These are phyloP conservation scores for Alectura lathami DNA, from an alignment of 2,113 vertebrate species.

Conservation along the genomic window DNA sequence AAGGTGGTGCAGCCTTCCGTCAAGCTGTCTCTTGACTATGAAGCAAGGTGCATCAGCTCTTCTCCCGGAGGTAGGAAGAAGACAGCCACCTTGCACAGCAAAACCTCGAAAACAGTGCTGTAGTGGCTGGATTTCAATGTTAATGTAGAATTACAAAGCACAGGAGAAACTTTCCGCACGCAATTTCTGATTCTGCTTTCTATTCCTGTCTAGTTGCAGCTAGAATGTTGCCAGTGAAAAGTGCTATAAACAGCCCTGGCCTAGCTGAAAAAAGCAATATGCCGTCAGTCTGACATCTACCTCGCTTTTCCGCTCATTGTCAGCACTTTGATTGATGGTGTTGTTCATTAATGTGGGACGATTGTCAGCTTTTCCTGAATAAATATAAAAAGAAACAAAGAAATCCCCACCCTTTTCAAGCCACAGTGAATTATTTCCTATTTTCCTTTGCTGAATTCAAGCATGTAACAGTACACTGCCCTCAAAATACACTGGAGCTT, in stretches of 20 bases:
- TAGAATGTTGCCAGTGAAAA: slow-evolving; percentile 80
- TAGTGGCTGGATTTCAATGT: neutral
- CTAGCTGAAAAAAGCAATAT: slow-evolving; percentile 82
- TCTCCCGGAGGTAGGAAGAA: neutral
- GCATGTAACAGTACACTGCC: slow-evolving; percentile 69
- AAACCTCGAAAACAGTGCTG: neutral
- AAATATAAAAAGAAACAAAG: slow-evolving; percentile 99
- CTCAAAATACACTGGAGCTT: slow-evolving; percentile 68
- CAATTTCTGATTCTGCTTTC: slow-evolving; percentile 77
- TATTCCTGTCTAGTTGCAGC: slow-evolving; percentile 73
- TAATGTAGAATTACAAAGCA: slow-evolving; percentile 61
- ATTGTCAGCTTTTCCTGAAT: slow-evolving; percentile 98
- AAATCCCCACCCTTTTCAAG: slow-evolving; percentile 87
- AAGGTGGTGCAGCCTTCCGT: neutral
- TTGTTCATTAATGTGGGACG: slow-evolving; percentile 94
- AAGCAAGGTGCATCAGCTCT: neutral
- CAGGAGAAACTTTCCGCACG: slow-evolving; percentile 64
- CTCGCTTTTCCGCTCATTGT: slow-evolving; percentile 98
- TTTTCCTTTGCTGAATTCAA: slow-evolving; percentile 79
- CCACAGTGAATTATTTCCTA: slow-evolving; percentile 86
- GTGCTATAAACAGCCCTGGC: slow-evolving; percentile 85
- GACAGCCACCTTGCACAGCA: neutral
- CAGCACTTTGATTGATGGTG: slow-evolving; percentile 93
- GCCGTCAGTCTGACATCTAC: slow-evolving; percentile 86
- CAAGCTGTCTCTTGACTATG: neutral